These are phyloP conservation scores for Drosophila nigritarsus DNA, from an alignment of 2,888 invertebrate genomes.

Conservation along the genomic window DNA sequence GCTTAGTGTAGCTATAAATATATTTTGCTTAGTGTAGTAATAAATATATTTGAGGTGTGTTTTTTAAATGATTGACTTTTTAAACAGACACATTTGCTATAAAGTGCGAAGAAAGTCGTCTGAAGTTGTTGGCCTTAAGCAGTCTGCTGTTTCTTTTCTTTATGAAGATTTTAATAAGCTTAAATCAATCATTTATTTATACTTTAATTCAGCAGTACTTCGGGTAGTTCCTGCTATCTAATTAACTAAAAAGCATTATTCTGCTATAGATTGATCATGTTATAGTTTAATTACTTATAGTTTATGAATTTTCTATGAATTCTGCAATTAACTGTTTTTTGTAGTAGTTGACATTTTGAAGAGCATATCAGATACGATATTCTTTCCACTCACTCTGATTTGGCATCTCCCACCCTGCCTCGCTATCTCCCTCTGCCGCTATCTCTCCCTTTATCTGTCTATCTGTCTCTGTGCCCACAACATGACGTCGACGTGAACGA, in stretches of 20 bases:
- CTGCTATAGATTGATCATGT: not conserved
- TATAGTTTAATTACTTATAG: not conserved
- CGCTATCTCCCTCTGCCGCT: not conserved
- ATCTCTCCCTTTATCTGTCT: not conserved
- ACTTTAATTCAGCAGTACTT: not conserved
- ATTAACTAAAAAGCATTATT: not conserved
- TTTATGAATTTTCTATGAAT: not conserved
- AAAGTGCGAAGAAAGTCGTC: too few species aligned
- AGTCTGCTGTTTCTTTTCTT: not conserved
- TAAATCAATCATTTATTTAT: not conserved
- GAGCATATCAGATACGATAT: conserved; percentile 6
- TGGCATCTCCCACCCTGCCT: not conserved
- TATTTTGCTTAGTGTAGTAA: not conserved
- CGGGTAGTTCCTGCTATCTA: not conserved
- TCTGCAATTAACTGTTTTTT: not conserved
- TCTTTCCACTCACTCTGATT: not conserved
- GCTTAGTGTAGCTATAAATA: not conserved
- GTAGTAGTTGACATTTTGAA: not conserved
- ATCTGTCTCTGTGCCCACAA: conserved; percentile 3
- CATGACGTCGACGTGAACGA: conserved; percentile 25
- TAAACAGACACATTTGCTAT: not conserved
- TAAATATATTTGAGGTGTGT: not conserved
- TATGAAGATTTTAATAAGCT: not conserved
- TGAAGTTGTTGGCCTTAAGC: not conserved
- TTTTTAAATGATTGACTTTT: not conserved